These are phyloP conservation scores for Cromileptes altivelis DNA, from an alignment of 2,113 vertebrate species.

Conservation along the genomic window DNA sequence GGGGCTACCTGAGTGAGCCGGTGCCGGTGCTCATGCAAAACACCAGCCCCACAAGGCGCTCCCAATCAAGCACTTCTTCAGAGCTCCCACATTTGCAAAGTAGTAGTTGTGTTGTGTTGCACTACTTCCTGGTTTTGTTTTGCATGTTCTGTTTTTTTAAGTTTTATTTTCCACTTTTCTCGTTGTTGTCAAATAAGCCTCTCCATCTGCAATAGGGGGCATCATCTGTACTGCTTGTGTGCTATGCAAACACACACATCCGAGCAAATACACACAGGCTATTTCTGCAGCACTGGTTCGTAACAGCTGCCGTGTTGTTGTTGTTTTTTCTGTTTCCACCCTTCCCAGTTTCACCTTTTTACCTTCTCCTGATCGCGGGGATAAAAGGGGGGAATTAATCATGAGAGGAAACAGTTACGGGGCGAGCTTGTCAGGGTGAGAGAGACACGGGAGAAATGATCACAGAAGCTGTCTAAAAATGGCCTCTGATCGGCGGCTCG, in stretches of 20 bases:
- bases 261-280: slow-evolving; percentile 38
- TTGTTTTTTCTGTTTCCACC: slow-evolving; percentile 18
- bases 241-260: slow-evolving; percentile 58
- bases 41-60: neutral
- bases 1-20: slow-evolving; percentile 6
- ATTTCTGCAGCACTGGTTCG: slow-evolving; percentile 18
- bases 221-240: slow-evolving; percentile 71
- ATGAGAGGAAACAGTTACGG: slow-evolving; percentile 25
- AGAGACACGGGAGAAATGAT: slow-evolving; percentile 43
- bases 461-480: slow-evolving; percentile 68
- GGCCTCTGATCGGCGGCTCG: slow-evolving; percentile 59
- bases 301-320: slow-evolving; percentile 31
- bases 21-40: slow-evolving; percentile 6
- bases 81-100: slow-evolving; percentile 94
- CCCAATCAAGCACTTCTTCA: slow-evolving; percentile 92
- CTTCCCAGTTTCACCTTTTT: slow-evolving; percentile 26
- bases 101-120: slow-evolving; percentile 95
- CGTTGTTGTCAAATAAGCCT: slow-evolving; percentile 67
- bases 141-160: slow-evolving; percentile 77
- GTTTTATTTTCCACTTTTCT: slow-evolving; percentile 74
- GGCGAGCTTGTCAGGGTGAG: slow-evolving; percentile 27
- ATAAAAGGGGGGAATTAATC: slow-evolving; percentile 47
- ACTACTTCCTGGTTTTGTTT: slow-evolving; percentile 86
- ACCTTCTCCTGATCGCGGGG: neutral
- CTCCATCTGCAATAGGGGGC: slow-evolving; percentile 77